Base-by-base conservation (phyloP, 2,113 vertebrate species). In the Nothobranchius furzeri region DNA sequence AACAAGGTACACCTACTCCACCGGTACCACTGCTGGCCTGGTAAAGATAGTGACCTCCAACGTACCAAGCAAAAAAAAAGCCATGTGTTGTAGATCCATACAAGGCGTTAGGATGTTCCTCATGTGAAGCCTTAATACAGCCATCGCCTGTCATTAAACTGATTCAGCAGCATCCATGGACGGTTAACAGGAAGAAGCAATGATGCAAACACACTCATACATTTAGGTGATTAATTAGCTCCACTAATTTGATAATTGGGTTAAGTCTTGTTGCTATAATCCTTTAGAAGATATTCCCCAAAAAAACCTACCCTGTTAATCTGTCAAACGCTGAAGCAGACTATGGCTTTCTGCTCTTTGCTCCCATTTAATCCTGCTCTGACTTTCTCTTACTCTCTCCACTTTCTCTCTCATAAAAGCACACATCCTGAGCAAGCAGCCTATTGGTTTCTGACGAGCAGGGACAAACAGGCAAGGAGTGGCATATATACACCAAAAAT, bases 371-470 rank as follows among this genome's bases (percentile, higher is more conserved):
- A 65, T 70, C 73, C 68, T 60, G 42, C 64, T 68, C 60, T 67
- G 64, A 64, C 67, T 73, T 53, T 58, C 61, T 75, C 59, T 55
- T 64, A 49, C 68, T 64, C 85, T 72, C 64, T 81, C 65, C 66
- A 55, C 71, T 69, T 49, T 75, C 78, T 79, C 82, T 61, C 85
- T 64, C 62, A 84, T 78, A 81, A 85, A 88, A 75, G 36, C 69
- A 81, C 14, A 73, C 78, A 85, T 79, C 76, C 67, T 45, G 65
- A 84, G 86, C 73, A 78, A 62, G 81, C 76, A 64, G 80, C 80
- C 77, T 48, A 89, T 87, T 89, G 90, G 86, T 68, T 83, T 89
- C 64, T 71, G 51, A 76, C 76, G 67, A 65, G 68, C 65, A 40
- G 54, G 76, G 72, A 68, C 58, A 64, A 50, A 56, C 63, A 58